Base-by-base conservation (phyloP, 2,113 vertebrate genomes). In the Otus sunia region DNA sequence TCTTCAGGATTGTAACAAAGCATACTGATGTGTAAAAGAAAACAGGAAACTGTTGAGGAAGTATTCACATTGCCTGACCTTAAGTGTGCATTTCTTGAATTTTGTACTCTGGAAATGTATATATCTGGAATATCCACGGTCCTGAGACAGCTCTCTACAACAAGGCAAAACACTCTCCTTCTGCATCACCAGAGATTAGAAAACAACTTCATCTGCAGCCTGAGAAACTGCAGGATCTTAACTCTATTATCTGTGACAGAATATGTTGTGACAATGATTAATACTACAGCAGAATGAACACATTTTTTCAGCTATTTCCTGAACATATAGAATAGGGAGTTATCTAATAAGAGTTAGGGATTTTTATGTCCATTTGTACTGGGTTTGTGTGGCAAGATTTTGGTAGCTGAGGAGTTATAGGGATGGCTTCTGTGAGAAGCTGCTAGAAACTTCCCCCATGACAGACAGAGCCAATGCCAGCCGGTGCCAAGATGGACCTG, bases 401-500 rank as follows among this genome's bases (percentile, higher is more conserved):
- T 80, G 41, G 23, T 49, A 88, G 49, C 12, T 8, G 21, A 4
- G 7, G 5, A 8, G 5, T 2, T 71, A 13, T 6, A 55, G 8
- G 3, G 3, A 5, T 34, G 20, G 16, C 13, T 72, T 72, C 45
- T 67, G 19, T 77, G 30, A 58, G 43, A 66, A 81, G 1, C 25
- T 77, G 43, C 50, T 41, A 53, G 69, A 81, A 64, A 4, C 8
- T 53, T 86, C 18, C 21, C 18, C 18, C 11, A 11, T 39, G 29
- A 18, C 29, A 3, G 5, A 6, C 5, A 36, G 7, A 52, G 29
- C 19, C 29, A 69, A 16, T 25, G 36, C 12, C 41, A 75, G 27
- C 21, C 8, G 3, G 2, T 12, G 53, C 26, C 37, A 53, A 43
- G 37, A 26, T 1, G 15, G 22, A 50, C 21, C 5, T 2, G 2